A percentile compares a stretch with the other conserved stretches of the same genome.
phyloP scores from a whole-genome alignment of 2,113 vertebrate genomes.

The Glareola pratincola region DNA sequence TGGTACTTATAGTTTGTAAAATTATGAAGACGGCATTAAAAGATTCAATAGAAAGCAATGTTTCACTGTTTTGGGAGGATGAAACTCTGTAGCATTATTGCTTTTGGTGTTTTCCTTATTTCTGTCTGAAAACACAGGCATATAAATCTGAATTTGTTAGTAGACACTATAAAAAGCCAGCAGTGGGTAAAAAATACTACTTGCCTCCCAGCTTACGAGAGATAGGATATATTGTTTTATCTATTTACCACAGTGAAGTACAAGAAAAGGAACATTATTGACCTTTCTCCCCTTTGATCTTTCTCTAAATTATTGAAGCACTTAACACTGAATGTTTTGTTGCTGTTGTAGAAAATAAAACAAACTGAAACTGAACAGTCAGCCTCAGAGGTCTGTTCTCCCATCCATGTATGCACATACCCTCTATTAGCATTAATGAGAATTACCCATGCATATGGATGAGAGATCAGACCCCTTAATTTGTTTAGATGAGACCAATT shows the following conservation, averaged over 20 bases:
- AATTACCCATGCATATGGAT: background rate
- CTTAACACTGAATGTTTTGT: background rate
- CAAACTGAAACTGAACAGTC: background rate
- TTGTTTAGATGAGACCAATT: constrained; percentile 52
- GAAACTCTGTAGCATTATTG: background rate
- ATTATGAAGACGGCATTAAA: background rate
- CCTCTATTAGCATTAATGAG: background rate
- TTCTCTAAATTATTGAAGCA: constrained; percentile 6
- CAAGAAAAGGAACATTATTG: background rate
- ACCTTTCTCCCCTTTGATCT: background rate
- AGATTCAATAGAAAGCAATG: background rate
- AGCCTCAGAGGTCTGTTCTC: background rate
- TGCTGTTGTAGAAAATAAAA: background rate
- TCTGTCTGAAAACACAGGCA: background rate
- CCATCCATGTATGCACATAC: background rate
- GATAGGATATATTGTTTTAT: background rate
- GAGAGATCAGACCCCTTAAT: constrained; percentile 29
- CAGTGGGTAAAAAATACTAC: background rate
- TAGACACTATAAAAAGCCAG: background rate
- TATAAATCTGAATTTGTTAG: background rate
- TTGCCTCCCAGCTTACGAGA: background rate
- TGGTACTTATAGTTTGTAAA: background rate
- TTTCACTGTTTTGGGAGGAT: background rate
- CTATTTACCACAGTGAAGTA: background rate
- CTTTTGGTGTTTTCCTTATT: background rate